A percentile compares a stretch with the other conserved stretches of the same genome.
phyloP scores from a whole-genome alignment of 2,888 invertebrate species.

The Sipha maydis region DNA sequence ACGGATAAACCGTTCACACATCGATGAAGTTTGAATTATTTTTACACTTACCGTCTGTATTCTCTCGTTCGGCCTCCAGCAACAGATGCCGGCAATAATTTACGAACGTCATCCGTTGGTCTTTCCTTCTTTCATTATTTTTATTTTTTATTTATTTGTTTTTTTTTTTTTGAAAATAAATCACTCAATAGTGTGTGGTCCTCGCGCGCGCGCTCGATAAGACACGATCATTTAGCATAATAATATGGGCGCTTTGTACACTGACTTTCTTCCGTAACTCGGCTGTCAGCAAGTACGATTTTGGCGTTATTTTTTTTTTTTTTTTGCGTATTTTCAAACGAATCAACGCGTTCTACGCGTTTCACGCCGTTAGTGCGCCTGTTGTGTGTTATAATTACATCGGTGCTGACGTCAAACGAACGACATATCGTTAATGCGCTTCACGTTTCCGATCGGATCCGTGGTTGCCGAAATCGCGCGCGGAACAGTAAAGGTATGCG shows the following conservation, averaged over 20 bases:
- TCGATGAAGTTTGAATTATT: slow-evolving; percentile 49
- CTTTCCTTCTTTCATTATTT: neutral
- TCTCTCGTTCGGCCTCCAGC: neutral
- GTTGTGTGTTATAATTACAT: no score
- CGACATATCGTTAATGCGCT: neutral
- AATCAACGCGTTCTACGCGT: no score
- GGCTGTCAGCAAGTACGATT: neutral
- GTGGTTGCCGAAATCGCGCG: neutral
- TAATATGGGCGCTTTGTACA: no score
- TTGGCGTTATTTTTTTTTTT: neutral
- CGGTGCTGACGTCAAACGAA: no score
- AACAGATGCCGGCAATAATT: slow-evolving; percentile 28
- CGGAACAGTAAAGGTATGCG: neutral
- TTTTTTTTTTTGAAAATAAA: neutral
- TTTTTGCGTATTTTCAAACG: no score
- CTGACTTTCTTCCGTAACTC: no score
- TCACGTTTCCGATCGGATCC: neutral
- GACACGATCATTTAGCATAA: slow-evolving; percentile 6
- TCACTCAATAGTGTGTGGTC: slow-evolving; percentile 46
- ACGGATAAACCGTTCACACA: neutral
- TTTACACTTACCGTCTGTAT: neutral
- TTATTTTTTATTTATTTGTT: neutral
- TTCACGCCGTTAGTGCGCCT: no score
- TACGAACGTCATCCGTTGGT: slow-evolving; percentile 2
- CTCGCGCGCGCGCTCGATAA: slow-evolving; percentile 1